phyloP scores from a whole-genome alignment of 2,888 invertebrate genomes.

The Apamea sordens region DNA sequence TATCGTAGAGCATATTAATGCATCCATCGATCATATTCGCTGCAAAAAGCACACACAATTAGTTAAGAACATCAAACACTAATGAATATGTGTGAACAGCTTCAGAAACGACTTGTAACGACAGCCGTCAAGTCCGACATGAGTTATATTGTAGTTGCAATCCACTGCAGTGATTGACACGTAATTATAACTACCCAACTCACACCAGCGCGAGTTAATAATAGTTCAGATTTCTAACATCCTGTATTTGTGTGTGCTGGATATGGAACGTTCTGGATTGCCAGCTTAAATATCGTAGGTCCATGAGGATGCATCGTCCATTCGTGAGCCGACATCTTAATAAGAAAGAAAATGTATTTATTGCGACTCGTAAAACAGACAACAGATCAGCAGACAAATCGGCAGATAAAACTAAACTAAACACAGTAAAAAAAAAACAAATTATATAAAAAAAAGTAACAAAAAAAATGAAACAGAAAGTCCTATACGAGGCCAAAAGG shows the following conservation, averaged over 20 bases:
- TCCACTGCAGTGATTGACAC: slow-evolving; percentile 39
- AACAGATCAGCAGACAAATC: no score
- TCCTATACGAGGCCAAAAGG: no score
- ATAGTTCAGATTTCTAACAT: slow-evolving; percentile 31
- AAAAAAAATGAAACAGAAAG: no score
- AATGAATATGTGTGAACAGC: slow-evolving; percentile 33
- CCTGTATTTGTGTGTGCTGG: slow-evolving; percentile 33
- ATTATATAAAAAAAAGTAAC: no score
- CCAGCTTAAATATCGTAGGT: background rate
- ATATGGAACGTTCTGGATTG: background rate
- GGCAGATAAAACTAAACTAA: no score
- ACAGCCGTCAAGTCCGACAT: slow-evolving; percentile 24
- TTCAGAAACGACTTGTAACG: slow-evolving; percentile 37
- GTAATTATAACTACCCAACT: slow-evolving; percentile 44
- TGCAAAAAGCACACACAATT: slow-evolving; percentile 20
- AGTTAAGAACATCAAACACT: slow-evolving; percentile 44
- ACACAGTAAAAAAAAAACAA: no score
- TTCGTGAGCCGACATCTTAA: no score
- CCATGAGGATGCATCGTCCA: no score
- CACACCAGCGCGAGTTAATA: slow-evolving; percentile 37
- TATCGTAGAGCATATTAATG: background rate
- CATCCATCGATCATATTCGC: background rate
- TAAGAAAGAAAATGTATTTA: no score
- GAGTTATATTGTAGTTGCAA: slow-evolving; percentile 42
- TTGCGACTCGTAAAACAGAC: no score